Conservation (phyloP, 2,797 vertebrate genomes). For the Tarsius wallacei region DNA sequence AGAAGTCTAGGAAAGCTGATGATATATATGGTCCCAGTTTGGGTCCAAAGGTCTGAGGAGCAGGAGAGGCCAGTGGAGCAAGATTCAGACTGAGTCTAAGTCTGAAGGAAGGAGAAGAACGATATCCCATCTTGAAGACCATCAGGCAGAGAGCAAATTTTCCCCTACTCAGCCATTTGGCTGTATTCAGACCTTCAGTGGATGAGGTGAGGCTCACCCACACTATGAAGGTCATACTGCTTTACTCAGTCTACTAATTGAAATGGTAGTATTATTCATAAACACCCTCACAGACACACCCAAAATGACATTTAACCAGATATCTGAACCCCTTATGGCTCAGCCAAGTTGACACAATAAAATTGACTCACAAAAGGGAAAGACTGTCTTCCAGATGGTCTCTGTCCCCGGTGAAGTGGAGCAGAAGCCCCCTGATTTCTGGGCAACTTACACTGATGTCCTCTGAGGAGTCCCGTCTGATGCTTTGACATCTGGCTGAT, state of each 20-base stretch:
- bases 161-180: background rate
- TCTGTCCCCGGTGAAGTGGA: background rate
- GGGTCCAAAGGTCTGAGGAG: background rate
- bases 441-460: background rate
- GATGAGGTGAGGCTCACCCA: background rate
- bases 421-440: background rate
- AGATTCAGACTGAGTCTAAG: background rate
- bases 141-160: background rate
- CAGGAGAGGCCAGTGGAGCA: background rate
- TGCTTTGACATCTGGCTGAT: background rate
- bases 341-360: background rate
- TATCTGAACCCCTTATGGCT: background rate
- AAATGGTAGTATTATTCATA: background rate
- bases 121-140: background rate
- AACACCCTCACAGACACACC: background rate
- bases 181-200: background rate
- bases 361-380: background rate
- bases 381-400: background rate
- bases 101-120: background rate
- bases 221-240: background rate
- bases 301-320: background rate
- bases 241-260: background rate
- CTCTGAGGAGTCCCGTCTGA: background rate
- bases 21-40: background rate
- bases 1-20: background rate